Percentiles rank a stretch among this genome's conserved stretches.
phyloP scores from a whole-genome alignment of 2,797 vertebrate genomes.

The Phaenicophaeus curvirostris region DNA sequence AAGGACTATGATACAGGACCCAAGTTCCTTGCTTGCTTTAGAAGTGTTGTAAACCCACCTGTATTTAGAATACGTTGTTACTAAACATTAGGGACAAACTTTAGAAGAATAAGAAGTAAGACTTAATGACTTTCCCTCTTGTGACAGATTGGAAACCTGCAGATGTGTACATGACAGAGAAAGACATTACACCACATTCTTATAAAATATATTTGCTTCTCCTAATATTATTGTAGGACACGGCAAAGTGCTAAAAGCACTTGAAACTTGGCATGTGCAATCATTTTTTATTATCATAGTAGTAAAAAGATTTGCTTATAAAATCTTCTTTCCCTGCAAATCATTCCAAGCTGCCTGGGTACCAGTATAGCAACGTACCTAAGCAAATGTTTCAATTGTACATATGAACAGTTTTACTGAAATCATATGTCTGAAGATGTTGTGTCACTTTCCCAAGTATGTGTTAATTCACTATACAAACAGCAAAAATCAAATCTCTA shows the following conservation, averaged over 20 bases:
- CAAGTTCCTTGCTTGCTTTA: background rate
- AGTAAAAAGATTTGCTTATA: background rate
- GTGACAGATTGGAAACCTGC: background rate
- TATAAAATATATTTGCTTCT: background rate
- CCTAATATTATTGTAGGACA: background rate
- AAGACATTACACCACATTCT: background rate
- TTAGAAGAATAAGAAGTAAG: background rate
- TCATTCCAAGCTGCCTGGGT: background rate
- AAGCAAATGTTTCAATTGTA: background rate
- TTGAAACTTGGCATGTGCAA: background rate
- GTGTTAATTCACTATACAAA: background rate
- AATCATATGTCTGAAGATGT: background rate
- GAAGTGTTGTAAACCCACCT: background rate
- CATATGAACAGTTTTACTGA: background rate
- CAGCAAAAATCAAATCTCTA: background rate
- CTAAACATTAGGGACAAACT: background rate
- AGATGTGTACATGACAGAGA: background rate
- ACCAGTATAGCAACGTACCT: background rate
- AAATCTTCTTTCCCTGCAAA: background rate
- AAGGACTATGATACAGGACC: background rate
- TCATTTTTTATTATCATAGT: background rate
- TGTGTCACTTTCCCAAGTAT: background rate
- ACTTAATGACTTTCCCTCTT: background rate
- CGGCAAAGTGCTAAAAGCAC: background rate
- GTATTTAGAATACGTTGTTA: background rate